phyloP scores from a whole-genome alignment of 1,140 invertebrate genomes.

The Rhopalosiphum padi region DNA sequence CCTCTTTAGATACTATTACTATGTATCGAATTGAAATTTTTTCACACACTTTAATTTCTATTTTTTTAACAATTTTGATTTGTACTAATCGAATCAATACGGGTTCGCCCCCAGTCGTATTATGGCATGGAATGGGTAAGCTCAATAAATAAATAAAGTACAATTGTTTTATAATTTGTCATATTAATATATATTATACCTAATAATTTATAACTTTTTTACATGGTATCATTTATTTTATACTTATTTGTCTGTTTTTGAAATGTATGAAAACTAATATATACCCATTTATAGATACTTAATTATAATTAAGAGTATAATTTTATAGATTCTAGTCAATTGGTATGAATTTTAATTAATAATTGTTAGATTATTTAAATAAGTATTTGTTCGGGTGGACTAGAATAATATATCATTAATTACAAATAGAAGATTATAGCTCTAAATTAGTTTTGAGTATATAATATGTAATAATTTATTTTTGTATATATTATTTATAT shows the following conservation, averaged over 20 bases:
- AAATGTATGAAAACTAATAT: no score
- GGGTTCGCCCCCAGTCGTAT: constrained; percentile 68
- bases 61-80: not conserved
- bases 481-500: no score
- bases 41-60: not conserved
- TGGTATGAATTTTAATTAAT: no score
- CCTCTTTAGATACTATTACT: not conserved
- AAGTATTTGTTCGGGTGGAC: no score
- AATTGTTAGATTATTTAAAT: no score
- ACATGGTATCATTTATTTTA: not conserved
- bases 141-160: constrained; percentile 37
- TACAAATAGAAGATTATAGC: no score
- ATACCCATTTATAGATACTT: not conserved
- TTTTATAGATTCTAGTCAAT: no score
- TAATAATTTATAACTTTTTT: not conserved
- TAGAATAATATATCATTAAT: no score
- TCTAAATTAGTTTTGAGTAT: no score
- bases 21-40: not conserved
- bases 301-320: not conserved
- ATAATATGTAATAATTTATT: no score
- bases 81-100: not conserved
- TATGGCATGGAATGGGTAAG: constrained; percentile 86
- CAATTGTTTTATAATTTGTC: not conserved
- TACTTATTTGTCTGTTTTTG: not conserved
- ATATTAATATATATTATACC: not conserved